These are phyloP conservation scores for Otus scops DNA, from an alignment of 2,797 vertebrate genomes.

Conservation along the genomic window DNA sequence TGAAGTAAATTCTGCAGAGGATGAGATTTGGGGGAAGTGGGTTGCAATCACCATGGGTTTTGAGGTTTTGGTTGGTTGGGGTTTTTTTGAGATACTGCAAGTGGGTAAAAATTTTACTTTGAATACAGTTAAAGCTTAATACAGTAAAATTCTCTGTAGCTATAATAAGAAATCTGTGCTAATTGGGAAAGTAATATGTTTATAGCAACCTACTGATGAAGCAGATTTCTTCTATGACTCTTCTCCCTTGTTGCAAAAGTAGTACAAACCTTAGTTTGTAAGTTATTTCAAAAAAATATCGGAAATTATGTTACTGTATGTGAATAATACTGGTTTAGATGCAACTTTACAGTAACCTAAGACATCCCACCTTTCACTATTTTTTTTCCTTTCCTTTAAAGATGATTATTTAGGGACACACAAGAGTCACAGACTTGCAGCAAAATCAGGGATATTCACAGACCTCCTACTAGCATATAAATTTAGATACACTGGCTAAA, in stretches of 20 bases:
- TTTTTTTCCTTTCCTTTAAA: neutral
- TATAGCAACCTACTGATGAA: neutral
- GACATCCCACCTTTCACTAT: neutral
- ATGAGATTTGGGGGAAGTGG: conserved; percentile 22
- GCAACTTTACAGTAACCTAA: neutral
- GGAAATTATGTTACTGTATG: neutral
- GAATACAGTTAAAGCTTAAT: neutral
- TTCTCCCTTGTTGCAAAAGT: neutral
- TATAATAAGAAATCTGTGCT: neutral
- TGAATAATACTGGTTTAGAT: neutral
- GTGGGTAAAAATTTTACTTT: neutral
- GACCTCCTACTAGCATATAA: neutral
- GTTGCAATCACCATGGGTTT: neutral
- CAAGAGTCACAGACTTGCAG: neutral
- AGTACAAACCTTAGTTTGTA: neutral
- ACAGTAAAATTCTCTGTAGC: neutral
- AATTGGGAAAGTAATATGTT: neutral
- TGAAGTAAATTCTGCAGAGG: neutral
- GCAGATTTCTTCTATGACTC: neutral
- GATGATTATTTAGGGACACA: neutral
- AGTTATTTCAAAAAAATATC: neutral
- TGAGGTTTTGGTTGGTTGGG: conserved; percentile 16
- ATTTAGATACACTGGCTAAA: conserved; percentile 13
- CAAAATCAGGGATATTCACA: conserved; percentile 9
- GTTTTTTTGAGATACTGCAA: neutral